Percentiles rank a stretch among this genome's conserved stretches.
These are phyloP conservation scores for Elaphurus davidianus DNA, from an alignment of 2,113 vertebrate species.

Conservation along the genomic window DNA sequence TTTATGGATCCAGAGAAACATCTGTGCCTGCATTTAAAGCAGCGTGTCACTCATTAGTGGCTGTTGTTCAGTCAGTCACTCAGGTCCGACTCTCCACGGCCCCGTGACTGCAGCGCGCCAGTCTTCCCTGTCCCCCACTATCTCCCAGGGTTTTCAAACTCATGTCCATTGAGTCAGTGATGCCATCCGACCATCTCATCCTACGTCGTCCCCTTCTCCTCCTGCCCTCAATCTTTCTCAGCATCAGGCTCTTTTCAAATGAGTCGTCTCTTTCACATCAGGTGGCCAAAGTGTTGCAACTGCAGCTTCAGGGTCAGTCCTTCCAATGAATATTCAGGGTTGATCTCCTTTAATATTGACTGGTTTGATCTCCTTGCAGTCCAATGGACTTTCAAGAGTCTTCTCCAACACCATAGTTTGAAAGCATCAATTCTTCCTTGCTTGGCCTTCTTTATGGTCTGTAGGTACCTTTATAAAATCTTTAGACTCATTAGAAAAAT, in stretches of 20 bases:
- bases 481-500: background rate
- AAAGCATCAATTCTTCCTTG: background rate
- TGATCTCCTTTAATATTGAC: background rate
- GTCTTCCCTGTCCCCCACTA: background rate
- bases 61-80: background rate
- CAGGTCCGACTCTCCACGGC: rapidly evolving
- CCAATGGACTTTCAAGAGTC: background rate
- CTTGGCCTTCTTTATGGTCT: background rate
- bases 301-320: background rate
- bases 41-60: rapidly evolving
- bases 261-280: rapidly evolving
- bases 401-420: background rate
- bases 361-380: background rate
- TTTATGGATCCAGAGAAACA: background rate
- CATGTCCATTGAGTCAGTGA: background rate
- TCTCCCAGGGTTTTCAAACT: background rate
- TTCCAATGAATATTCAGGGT: background rate
- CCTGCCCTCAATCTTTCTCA: background rate
- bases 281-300: background rate
- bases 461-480: background rate
- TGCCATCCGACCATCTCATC: background rate
- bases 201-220: background rate
- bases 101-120: rapidly evolving
- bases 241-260: background rate
- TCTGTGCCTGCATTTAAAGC: rapidly evolving